These are phyloP conservation scores for Scatophagus argus DNA, from an alignment of 2,113 vertebrate genomes.

Conservation along the genomic window DNA sequence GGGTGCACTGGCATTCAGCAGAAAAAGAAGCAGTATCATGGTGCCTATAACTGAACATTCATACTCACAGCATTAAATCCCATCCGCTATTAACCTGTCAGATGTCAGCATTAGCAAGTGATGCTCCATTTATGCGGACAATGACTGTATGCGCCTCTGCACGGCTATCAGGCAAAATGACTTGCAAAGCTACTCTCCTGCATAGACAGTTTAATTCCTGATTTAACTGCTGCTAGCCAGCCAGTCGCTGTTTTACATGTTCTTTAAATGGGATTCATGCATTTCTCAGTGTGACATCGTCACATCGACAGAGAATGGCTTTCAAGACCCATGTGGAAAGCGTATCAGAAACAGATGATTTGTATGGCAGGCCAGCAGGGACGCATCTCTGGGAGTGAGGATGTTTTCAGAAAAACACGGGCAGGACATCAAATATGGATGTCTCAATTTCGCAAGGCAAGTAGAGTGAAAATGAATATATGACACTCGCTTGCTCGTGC, in stretches of 20 bases:
- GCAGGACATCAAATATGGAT: slow-evolving; percentile 76
- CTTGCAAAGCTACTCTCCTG: slow-evolving; percentile 30
- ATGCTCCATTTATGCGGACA: slow-evolving; percentile 46
- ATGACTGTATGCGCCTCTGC: slow-evolving; percentile 14
- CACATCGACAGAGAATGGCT: neutral
- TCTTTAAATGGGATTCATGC: slow-evolving; percentile 58
- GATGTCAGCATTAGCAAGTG: slow-evolving; percentile 26
- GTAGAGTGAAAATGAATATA: slow-evolving; percentile 41
- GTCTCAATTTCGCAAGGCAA: slow-evolving; percentile 62
- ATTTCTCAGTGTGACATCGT: slow-evolving; percentile 34
- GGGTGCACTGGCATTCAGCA: slow-evolving; percentile 11
- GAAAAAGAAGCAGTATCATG: slow-evolving; percentile 11
- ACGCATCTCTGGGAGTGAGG: neutral
- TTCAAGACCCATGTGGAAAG: neutral
- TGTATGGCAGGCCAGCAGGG: slow-evolving; percentile 29
- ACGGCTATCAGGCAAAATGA: slow-evolving; percentile 10
- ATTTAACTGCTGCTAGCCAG: slow-evolving; percentile 15
- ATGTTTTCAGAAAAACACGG: slow-evolving; percentile 34
- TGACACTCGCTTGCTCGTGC: neutral
- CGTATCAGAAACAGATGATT: slow-evolving; percentile 46
- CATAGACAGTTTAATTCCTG: slow-evolving; percentile 43
- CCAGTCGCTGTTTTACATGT: slow-evolving; percentile 15
- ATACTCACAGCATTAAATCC: slow-evolving; percentile 20
- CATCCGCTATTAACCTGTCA: slow-evolving; percentile 30
- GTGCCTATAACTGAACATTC: slow-evolving; percentile 55